Conservation (phyloP, 2,888 invertebrate species). For the Pollenia labialis region DNA sequence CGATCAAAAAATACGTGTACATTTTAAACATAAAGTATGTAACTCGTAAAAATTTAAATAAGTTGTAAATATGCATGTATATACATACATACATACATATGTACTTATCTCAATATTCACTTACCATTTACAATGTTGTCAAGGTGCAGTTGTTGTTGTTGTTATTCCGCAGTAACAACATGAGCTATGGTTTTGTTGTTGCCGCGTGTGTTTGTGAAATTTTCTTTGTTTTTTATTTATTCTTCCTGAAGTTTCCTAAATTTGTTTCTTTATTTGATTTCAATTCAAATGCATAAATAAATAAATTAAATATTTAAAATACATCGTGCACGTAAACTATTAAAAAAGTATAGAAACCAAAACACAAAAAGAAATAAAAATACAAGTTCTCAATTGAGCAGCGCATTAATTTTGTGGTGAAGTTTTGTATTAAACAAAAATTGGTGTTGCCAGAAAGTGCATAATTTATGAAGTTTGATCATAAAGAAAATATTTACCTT, state of each 20-base stretch:
- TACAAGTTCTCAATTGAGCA: neutral
- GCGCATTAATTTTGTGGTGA: constrained; percentile 10
- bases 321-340: neutral
- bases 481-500: too few species aligned
- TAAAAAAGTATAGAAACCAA: neutral
- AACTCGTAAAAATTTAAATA: neutral
- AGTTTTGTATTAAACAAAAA: constrained; percentile 8
- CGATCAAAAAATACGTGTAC: neutral
- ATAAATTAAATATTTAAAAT: constrained; percentile 43
- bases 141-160: constrained; percentile 61
- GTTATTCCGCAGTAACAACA: constrained; percentile 13
- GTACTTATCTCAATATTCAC: neutral
- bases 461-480: too few species aligned
- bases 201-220: neutral
- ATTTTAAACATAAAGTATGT: neutral
- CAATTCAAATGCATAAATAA: constrained; percentile 58
- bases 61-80: constrained; percentile 37
- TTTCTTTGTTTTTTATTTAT: constrained; percentile 35
- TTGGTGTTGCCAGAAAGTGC: constrained; percentile 7
- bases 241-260: constrained; percentile 48
- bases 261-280: constrained; percentile 8
- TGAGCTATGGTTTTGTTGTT: constrained; percentile 18
- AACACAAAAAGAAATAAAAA: constrained; percentile 3
- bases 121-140: constrained; percentile 40
- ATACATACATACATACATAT: neutral